A percentile compares a stretch with the other conserved stretches of the same genome.
These are phyloP conservation scores for Spinus pinus DNA, from an alignment of 2,797 vertebrate species.

Conservation along the genomic window DNA sequence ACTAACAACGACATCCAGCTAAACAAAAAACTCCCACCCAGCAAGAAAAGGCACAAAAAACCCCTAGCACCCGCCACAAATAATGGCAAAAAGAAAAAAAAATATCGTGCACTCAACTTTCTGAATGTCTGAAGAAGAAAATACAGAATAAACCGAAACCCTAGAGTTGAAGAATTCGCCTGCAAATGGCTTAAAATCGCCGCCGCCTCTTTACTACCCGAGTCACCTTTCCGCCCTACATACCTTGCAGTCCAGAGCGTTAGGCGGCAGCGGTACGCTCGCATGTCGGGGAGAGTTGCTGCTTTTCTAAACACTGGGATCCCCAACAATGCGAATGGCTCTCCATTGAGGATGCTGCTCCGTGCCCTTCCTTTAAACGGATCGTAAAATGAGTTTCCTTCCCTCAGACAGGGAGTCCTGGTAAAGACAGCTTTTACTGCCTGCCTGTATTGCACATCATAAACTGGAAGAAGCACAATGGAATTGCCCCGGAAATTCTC, in stretches of 20 bases:
- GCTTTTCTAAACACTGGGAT: conserved; percentile 3
- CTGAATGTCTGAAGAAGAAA: background rate
- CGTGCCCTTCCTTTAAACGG: conserved; percentile 69
- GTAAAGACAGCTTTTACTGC: conserved; percentile 79
- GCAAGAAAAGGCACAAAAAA: too few species aligned
- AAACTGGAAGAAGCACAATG: conserved; percentile 81
- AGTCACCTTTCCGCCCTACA: background rate
- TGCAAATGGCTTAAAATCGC: background rate
- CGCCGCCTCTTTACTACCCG: background rate
- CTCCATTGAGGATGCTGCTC: conserved; percentile 53
- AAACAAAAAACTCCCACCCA: background rate
- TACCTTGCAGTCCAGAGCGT: background rate
- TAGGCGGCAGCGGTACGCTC: background rate
- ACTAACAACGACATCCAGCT: background rate
- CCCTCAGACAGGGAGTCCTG: conserved; percentile 60
- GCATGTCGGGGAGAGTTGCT: background rate
- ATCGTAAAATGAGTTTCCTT: conserved; percentile 75
- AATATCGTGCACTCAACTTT: background rate
- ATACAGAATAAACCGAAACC: background rate
- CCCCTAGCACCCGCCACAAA: background rate
- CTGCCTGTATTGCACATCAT: conserved; percentile 82
- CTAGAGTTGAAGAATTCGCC: background rate
- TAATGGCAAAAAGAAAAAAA: background rate
- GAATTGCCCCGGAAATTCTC: conserved; percentile 83
- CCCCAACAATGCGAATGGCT: conserved; percentile 47